Conservation (phyloP, 2,888 invertebrate genomes). For the Cantharis lateralis region DNA sequence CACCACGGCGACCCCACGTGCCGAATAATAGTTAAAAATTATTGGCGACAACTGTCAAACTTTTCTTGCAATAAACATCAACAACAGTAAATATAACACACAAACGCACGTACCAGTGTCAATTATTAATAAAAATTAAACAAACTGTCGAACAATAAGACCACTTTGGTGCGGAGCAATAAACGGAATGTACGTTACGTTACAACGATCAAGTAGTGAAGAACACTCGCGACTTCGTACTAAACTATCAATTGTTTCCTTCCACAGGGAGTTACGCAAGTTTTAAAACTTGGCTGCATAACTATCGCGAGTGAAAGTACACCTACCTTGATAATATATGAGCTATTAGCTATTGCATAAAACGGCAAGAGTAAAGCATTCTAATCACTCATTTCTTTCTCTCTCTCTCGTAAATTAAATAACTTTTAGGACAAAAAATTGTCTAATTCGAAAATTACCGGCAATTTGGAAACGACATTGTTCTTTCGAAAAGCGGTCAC, state of each 20-base stretch:
- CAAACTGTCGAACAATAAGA: neutral
- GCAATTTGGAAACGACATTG: neutral
- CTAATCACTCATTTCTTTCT: constrained; percentile 5
- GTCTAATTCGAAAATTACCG: neutral
- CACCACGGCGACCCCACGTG: neutral
- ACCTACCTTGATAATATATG: constrained; percentile 43
- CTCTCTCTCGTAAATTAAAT: neutral
- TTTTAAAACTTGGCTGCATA: constrained; percentile 33
- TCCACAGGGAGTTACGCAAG: constrained; percentile 42
- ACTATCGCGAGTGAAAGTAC: constrained; percentile 48
- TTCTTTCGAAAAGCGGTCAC: neutral
- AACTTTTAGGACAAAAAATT: neutral
- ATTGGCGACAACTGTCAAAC: neutral
- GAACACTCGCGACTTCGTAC: neutral
- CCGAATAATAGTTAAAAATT: neutral
- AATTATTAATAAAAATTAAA: neutral
- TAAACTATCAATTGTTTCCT: constrained; percentile 33
- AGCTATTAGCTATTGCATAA: constrained; percentile 42
- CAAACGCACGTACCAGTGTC: neutral
- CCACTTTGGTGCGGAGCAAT: neutral
- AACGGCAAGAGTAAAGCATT: constrained; percentile 18
- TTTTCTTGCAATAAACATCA: neutral
- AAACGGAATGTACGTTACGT: neutral
- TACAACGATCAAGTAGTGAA: neutral
- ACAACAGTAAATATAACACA: neutral